Evolutionary conservation across 1,140 invertebrate species (phyloP).

Genomic region (Ceratitis capitata): DNA sequence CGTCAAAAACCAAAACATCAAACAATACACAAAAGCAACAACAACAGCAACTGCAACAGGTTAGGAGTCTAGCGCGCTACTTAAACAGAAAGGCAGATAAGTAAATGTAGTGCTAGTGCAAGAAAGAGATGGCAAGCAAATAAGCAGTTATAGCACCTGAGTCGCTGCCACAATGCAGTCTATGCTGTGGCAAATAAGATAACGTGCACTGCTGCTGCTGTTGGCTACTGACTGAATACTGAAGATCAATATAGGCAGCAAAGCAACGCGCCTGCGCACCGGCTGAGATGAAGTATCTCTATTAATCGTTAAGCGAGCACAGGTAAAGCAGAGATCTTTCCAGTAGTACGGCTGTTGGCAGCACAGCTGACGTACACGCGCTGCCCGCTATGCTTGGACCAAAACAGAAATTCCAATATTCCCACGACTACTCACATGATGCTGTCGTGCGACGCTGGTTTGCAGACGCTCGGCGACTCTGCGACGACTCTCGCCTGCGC

Average conservation of each 20-base stretch:
- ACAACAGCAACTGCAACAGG: no score
- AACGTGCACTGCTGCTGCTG: neutral
- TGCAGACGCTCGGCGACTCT: neutral
- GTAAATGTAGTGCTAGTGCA: neutral
- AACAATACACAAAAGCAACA: constrained; percentile 4
- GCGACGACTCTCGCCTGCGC: neutral
- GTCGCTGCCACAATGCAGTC: neutral
- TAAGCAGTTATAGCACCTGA: constrained; percentile 1
- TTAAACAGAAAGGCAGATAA: neutral
- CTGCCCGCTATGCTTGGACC: neutral
- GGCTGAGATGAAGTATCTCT: neutral
- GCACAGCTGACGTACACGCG: neutral
- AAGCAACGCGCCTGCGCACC: neutral
- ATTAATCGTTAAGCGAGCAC: no score
- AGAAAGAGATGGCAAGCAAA: neutral
- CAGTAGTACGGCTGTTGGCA: neutral
- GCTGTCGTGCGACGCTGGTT: neutral
- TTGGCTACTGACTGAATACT: neutral
- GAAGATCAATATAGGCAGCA: no score
- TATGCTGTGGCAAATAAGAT: neutral
- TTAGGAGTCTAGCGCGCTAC: neutral
- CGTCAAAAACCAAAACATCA: constrained; percentile 28
- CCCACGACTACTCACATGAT: neutral
- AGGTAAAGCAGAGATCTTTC: neutral
- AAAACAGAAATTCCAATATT: constrained; percentile 1